Evolutionary conservation across 2,113 vertebrate genomes (phyloP).

Genomic region (Epinephelus cyanopodus): DNA sequence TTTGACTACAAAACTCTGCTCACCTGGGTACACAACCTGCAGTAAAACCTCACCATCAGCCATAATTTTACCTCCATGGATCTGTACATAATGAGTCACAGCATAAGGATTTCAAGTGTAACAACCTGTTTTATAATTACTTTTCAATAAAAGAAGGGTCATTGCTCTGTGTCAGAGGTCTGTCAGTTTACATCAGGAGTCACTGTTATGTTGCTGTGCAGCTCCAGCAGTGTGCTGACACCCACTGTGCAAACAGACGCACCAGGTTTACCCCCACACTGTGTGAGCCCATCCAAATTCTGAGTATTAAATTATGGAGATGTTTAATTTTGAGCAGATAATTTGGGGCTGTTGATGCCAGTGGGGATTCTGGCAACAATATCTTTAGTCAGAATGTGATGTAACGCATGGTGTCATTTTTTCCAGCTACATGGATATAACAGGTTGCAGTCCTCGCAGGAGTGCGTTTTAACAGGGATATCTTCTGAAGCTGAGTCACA

Average conservation of each 20-base stretch:
- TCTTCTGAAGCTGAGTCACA: too few species aligned
- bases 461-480: too few species aligned
- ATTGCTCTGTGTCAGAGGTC: background rate
- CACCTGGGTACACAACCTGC: background rate
- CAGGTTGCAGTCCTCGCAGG: too few species aligned
- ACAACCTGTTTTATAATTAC: background rate
- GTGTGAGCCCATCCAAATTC: background rate
- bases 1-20: background rate
- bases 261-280: background rate
- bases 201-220: background rate
- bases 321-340: slow-evolving; percentile 9
- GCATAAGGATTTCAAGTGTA: background rate
- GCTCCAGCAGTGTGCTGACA: background rate
- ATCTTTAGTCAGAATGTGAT: slow-evolving; percentile 16
- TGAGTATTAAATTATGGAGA: background rate
- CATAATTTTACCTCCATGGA: background rate
- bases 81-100: background rate
- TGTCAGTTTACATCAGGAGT: background rate
- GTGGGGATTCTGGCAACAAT: slow-evolving; percentile 15
- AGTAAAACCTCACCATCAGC: background rate
- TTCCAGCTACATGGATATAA: background rate
- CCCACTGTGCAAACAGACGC: background rate
- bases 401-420: background rate
- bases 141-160: background rate
- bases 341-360: slow-evolving; percentile 27